Percentiles rank a stretch among this genome's conserved stretches.
Evolutionary conservation across 2,113 vertebrate species (phyloP).

Genomic region (Phylloscopus trochiloides): DNA sequence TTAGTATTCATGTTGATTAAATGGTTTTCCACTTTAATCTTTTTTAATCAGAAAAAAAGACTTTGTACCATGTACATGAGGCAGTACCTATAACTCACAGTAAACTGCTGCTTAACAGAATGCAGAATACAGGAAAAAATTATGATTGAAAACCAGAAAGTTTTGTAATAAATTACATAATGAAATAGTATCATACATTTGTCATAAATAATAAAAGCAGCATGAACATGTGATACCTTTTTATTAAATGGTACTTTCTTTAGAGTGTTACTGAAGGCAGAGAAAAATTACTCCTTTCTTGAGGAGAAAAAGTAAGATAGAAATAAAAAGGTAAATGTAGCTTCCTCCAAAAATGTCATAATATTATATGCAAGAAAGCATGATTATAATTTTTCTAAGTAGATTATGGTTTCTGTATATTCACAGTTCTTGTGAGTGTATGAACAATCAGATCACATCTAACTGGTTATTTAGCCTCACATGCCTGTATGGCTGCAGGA

Average conservation of each 20-base stretch:
- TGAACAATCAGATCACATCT: background rate
- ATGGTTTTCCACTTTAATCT: background rate
- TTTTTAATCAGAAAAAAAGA: constrained; percentile 23
- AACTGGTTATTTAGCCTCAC: background rate
- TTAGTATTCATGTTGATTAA: constrained; percentile 40
- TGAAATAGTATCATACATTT: background rate
- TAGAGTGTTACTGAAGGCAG: background rate
- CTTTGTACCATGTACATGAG: background rate
- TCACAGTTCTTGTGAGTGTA: background rate
- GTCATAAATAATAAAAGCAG: background rate
- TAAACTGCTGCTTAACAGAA: background rate
- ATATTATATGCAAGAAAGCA: background rate
- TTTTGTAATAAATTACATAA: background rate
- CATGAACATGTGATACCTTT: background rate
- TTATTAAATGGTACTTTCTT: background rate
- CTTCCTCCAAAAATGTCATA: background rate
- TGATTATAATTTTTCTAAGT: background rate
- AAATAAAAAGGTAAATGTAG: background rate
- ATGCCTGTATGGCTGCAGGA: background rate
- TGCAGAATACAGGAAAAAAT: background rate
- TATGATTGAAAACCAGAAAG: background rate
- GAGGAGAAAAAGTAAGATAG: background rate
- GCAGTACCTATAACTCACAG: background rate
- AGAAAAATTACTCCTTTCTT: background rate
- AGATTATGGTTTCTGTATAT: background rate